Percentiles rank a stretch among this genome's conserved stretches.
Conservation (phyloP, 2,113 vertebrate genomes). For the Nannobrachium achirus region DNA sequence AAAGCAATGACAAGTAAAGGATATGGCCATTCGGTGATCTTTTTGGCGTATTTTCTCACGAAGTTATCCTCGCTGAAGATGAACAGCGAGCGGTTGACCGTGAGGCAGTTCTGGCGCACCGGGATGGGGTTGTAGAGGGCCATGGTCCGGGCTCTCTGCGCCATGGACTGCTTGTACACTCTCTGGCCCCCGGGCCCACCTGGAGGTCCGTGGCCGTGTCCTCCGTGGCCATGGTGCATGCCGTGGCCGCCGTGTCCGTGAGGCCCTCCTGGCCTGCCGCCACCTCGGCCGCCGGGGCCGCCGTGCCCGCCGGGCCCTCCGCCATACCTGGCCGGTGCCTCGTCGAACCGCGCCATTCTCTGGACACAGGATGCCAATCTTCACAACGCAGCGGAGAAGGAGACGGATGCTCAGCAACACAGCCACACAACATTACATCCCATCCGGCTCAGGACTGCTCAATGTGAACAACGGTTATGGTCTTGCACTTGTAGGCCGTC, state of each 20-base stretch:
- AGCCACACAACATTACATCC: conserved; percentile 88
- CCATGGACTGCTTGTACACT: conserved; percentile 98
- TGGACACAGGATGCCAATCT: conserved; percentile 87
- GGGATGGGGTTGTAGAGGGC: conserved; percentile 98
- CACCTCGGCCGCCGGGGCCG: conserved; percentile 81
- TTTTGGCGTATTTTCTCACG: conserved; percentile 99
- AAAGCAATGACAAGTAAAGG: conserved; percentile 75
- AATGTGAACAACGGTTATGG: conserved; percentile 73
- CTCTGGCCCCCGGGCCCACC: conserved; percentile 88
- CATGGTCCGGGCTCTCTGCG: conserved; percentile 97
- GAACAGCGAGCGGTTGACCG: conserved; percentile 97
- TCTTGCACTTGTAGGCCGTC: conserved; percentile 33
- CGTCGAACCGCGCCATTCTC: conserved; percentile 94
- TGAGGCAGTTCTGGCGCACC: conserved; percentile 97
- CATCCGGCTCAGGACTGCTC: conserved; percentile 81
- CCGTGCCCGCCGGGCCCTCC: conserved; percentile 79
- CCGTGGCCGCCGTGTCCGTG: conserved; percentile 74
- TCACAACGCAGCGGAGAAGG: conserved; percentile 85
- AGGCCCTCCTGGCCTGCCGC: conserved; percentile 85
- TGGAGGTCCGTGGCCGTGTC: conserved; percentile 79
- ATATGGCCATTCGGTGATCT: conserved; percentile 99
- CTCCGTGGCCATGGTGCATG: conserved; percentile 83
- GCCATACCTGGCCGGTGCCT: conserved; percentile 89
- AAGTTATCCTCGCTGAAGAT: conserved; percentile 99
- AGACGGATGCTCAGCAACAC: conserved; percentile 80